phyloP scores from a whole-genome alignment of 2,888 invertebrate genomes.

The Eupithecia inturbata region DNA sequence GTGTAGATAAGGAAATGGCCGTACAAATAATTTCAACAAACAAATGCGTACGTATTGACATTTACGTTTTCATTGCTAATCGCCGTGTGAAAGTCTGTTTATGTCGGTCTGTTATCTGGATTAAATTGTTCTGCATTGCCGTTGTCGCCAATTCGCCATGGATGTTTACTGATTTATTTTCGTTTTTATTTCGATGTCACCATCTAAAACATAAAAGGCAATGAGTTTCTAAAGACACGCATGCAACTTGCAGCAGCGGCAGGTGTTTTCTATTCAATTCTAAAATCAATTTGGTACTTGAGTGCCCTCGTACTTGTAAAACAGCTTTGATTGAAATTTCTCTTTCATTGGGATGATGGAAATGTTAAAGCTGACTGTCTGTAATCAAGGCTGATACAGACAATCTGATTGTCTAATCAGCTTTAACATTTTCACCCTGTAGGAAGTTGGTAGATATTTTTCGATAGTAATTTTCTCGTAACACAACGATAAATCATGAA shows the following conservation, averaged over 20 bases:
- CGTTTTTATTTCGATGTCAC: slow-evolving; percentile 7
- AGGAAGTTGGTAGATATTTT: slow-evolving; percentile 20
- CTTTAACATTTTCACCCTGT: slow-evolving; percentile 27
- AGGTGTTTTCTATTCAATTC: neutral
- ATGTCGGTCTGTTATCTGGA: slow-evolving; percentile 36
- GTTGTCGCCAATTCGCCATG: neutral
- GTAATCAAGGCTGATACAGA: too few relatives aligned
- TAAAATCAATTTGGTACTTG: neutral
- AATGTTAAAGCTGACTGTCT: neutral
- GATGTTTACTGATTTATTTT: slow-evolving; percentile 6
- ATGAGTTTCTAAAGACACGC: neutral
- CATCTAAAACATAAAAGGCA: neutral
- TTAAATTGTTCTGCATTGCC: slow-evolving; percentile 35
- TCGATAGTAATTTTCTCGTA: slow-evolving; percentile 49
- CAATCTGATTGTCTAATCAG: too few relatives aligned
- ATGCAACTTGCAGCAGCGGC: neutral
- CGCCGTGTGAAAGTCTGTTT: slow-evolving; percentile 52
- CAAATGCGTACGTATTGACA: slow-evolving; percentile 49
- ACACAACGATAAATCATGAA: slow-evolving; percentile 53
- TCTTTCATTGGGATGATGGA: neutral
- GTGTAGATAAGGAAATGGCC: slow-evolving; percentile 50
- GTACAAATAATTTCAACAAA: slow-evolving; percentile 51
- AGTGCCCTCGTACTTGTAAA: neutral
- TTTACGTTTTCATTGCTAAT: slow-evolving; percentile 51
- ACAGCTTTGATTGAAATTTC: slow-evolving; percentile 3